Conservation (phyloP, 2,113 vertebrate species). For the Candoia aspera region DNA sequence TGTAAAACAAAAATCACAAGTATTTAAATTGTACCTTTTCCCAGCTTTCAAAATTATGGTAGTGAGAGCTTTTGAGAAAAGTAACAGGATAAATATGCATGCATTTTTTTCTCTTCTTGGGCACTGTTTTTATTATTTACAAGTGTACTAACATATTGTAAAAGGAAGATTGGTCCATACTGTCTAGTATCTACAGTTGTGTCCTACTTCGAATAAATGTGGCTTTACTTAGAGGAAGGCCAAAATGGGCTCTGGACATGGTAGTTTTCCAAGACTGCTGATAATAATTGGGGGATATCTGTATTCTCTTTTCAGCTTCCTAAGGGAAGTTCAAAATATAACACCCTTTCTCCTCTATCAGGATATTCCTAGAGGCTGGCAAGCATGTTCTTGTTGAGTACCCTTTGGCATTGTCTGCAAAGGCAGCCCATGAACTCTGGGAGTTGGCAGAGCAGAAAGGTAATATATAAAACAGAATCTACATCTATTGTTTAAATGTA, state of each 20-base stretch:
- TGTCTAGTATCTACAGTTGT: background rate
- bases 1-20: background rate
- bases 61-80: background rate
- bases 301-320: background rate
- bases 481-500: background rate
- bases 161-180: background rate
- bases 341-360: slow-evolving; percentile 49
- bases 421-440: slow-evolving; percentile 81
- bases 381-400: slow-evolving; percentile 96
- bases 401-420: slow-evolving; percentile 82
- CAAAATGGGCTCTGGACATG: background rate
- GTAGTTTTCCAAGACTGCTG: background rate
- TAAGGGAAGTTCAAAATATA: background rate
- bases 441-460: slow-evolving; percentile 85
- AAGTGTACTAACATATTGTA: background rate
- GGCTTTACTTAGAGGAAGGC: background rate
- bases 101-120: background rate
- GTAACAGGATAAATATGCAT: background rate
- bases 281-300: background rate
- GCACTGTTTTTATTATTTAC: background rate
- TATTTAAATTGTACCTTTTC: background rate
- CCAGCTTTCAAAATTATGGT: background rate
- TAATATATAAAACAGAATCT: slow-evolving; percentile 53
- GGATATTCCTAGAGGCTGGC: slow-evolving; percentile 87
- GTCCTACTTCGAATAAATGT: background rate